A percentile compares a stretch with the other conserved stretches of the same genome.
These are phyloP conservation scores for Virgularia gustaviana DNA, from an alignment of 92 coral and sea anemone genomes.

Conservation along the genomic window DNA sequence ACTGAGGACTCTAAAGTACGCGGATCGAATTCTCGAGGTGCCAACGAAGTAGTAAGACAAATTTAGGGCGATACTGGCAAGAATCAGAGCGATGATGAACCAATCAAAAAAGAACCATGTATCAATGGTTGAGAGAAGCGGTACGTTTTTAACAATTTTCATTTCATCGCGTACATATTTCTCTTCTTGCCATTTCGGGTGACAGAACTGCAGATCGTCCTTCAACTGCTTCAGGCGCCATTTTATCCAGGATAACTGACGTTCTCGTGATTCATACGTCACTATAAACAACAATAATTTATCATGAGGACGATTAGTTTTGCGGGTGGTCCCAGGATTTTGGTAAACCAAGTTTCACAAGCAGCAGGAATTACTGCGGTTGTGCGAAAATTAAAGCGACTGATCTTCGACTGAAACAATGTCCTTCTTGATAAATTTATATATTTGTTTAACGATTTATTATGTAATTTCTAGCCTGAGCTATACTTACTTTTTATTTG, in stretches of 20 bases:
- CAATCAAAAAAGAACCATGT: conserved; percentile 93
- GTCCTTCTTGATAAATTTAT: too few species aligned
- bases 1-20: conserved; percentile 40
- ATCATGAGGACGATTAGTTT: neutral
- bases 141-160: conserved; percentile 62
- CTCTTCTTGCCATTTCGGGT: conserved; percentile 98
- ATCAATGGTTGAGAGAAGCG: conserved; percentile 70
- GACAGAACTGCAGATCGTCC: conserved; percentile 78
- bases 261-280: conserved; percentile 53
- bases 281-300: neutral
- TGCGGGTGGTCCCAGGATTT: too few species aligned
- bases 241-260: conserved; percentile 79
- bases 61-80: conserved; percentile 61
- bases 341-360: too few species aligned
- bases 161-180: conserved; percentile 88
- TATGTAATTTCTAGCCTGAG: conserved; percentile 67
- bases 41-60: conserved; percentile 49
- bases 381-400: too few species aligned
- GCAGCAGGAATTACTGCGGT: too few species aligned
- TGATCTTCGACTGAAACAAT: too few species aligned
- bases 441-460: too few species aligned
- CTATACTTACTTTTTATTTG: conserved; percentile 32
- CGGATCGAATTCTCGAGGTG: neutral
- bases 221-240: conserved; percentile 82
- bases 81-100: conserved; percentile 66